Base-by-base conservation (phyloP, 1,140 invertebrate species). In the Cydia amplana region DNA sequence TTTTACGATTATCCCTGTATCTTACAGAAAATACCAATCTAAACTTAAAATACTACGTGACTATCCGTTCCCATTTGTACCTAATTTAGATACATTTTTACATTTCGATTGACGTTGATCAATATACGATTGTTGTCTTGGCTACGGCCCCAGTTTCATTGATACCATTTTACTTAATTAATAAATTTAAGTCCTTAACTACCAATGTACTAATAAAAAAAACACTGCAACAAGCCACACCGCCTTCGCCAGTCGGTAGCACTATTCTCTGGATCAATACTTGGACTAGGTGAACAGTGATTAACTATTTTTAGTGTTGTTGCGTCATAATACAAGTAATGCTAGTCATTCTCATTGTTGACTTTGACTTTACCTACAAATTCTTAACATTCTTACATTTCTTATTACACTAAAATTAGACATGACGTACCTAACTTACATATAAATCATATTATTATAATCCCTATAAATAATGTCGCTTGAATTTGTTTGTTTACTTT, bases 241-340 rank as follows among this genome's bases (percentile, higher is more conserved):
- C 46, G 12, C 46, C 16, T 16, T 46, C 12, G 43, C 43, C 14
- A 4, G 43, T 46, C 14, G 51, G n/a, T 18, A 14, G n/a, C 3
- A 18, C 4, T 18, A 18, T 18, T 18, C 6, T 55, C 51, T 55
- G 51, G 51, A 55, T 55, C 51, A 55, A 55, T 55, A 55, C 51
- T 55, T 55, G 16, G n/a, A 55, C n/a, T 55, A 55, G 51, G 16
- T n/a, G 51, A 55, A 20, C 51, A 55, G 16, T 9, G 51, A 55
- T 55, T 55, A 55, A 55, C 51, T 55, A 55, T 55, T 55, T 32
- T 55, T 55, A 55, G 51, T 55, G 6, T 6, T 55, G n/a, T 55
- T 55, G n/a, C 51, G 51, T 55, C 51, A 55, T 55, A 18, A 18
- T 14, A 55, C 51, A 18, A 55, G 51, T 0, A 55, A 18, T 20